A percentile compares a stretch with the other conserved stretches of the same genome.
Conservation (phyloP, 2,888 invertebrate genomes). For the Teleiodes luculella region DNA sequence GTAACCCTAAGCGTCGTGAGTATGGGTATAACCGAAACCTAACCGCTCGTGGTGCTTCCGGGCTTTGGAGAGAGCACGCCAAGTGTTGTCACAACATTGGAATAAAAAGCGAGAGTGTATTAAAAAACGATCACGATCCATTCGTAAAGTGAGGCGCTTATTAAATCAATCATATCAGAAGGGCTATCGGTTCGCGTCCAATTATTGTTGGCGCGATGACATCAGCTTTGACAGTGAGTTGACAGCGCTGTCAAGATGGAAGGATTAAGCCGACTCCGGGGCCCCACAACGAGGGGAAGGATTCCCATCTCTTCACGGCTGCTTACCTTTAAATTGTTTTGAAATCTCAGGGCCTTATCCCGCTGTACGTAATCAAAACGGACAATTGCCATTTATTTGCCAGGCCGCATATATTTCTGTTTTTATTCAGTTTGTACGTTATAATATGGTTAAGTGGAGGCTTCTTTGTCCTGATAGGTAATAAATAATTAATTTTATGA, state of each 20-base stretch:
- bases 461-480: no score
- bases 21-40: no score
- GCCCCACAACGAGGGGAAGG: constrained; percentile 50
- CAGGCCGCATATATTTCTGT: background rate
- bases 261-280: constrained; percentile 52
- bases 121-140: constrained; percentile 12
- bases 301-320: constrained; percentile 37
- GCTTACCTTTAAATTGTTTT: constrained; percentile 34
- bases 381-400: background rate
- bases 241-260: constrained; percentile 51
- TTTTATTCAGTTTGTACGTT: no score
- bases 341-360: constrained; percentile 7
- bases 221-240: constrained; percentile 43
- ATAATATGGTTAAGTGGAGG: no score
- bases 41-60: no score
- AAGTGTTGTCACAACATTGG: no score
- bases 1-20: no score
- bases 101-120: background rate
- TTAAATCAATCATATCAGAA: constrained; percentile 40
- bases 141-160: constrained; percentile 14
- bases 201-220: constrained; percentile 52
- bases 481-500: no score
- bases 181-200: constrained; percentile 43
- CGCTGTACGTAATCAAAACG: constrained; percentile 24
- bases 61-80: no score